Percentiles rank a stretch among this genome's conserved stretches.
Evolutionary conservation across 2,888 invertebrate species (phyloP).

Genomic region (Macaria notata): DNA sequence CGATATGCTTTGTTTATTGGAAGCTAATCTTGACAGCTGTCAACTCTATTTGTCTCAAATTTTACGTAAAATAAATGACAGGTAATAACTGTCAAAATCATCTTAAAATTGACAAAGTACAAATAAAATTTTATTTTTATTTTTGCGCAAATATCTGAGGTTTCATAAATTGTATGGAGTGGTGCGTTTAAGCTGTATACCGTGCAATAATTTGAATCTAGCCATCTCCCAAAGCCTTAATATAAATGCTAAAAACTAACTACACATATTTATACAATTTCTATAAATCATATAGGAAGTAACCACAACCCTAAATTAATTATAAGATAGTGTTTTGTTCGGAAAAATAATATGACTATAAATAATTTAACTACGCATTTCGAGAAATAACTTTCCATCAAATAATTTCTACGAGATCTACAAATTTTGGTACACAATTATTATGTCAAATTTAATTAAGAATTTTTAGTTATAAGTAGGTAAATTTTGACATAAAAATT

Average conservation of each 20-base stretch:
- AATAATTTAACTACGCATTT: conserved; percentile 23
- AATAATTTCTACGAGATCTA: conserved; percentile 47
- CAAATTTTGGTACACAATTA: conserved; percentile 20
- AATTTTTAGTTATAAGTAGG: too few species aligned
- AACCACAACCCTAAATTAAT: conserved; percentile 32
- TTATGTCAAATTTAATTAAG: conserved; percentile 9
- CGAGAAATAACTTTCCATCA: conserved; percentile 30
- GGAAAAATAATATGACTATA: background rate
- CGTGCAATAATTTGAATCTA: conserved; percentile 34
- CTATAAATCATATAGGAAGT: conserved; percentile 18
- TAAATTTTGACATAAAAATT: conserved; percentile 4
- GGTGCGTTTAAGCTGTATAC: conserved; percentile 48
- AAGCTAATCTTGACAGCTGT: too few species aligned
- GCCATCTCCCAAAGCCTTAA: conserved; percentile 30
- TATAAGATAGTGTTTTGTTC: background rate
- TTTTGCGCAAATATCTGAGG: too few species aligned
- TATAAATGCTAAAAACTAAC: conserved; percentile 19
- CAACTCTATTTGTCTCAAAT: too few species aligned
- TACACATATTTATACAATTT: conserved; percentile 20
- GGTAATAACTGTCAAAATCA: background rate
- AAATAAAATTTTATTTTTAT: too few species aligned
- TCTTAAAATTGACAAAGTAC: too few species aligned
- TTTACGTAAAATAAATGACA: too few species aligned
- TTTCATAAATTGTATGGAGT: conserved; percentile 3
- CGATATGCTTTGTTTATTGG: too few species aligned